These are phyloP conservation scores for Platerodrilus igneus DNA, from an alignment of 2,888 invertebrate species.

Conservation along the genomic window DNA sequence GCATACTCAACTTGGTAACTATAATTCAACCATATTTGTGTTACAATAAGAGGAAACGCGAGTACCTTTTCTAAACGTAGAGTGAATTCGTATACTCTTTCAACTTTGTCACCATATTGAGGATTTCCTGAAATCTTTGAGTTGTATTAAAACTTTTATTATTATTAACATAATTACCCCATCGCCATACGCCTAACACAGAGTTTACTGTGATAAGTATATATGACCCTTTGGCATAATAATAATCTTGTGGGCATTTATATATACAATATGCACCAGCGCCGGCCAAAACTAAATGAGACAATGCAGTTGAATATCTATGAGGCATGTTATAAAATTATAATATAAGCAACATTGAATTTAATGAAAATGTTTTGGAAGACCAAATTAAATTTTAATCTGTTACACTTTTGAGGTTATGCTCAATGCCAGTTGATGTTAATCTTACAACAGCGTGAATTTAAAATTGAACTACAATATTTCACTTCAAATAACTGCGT, in stretches of 20 bases:
- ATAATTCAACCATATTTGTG: constrained; percentile 10
- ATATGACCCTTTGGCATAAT: constrained; percentile 37
- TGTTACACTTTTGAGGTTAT: too few relatives aligned
- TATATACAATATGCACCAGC: constrained; percentile 14
- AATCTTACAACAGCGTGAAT: too few relatives aligned
- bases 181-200: constrained; percentile 12
- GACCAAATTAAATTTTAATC: too few relatives aligned
- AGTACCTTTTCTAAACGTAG: constrained; percentile 10
- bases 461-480: too few relatives aligned
- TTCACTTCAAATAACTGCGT: too few relatives aligned
- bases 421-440: too few relatives aligned
- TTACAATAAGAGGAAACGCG: constrained; percentile 9
- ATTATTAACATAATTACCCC: constrained; percentile 32
- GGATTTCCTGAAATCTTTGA: constrained; percentile 18
- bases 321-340: constrained; percentile 16
- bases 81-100: constrained; percentile 6
- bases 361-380: too few relatives aligned
- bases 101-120: constrained; percentile 9
- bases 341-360: too few relatives aligned
- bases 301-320: constrained; percentile 19
- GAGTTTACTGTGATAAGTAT: constrained; percentile 22
- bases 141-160: constrained; percentile 38
- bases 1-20: constrained; percentile 6
- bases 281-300: constrained; percentile 16
- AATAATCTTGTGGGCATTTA: neutral